Base-by-base conservation (phyloP, 2,797 vertebrate genomes). In the Tiaroga cobitis region DNA sequence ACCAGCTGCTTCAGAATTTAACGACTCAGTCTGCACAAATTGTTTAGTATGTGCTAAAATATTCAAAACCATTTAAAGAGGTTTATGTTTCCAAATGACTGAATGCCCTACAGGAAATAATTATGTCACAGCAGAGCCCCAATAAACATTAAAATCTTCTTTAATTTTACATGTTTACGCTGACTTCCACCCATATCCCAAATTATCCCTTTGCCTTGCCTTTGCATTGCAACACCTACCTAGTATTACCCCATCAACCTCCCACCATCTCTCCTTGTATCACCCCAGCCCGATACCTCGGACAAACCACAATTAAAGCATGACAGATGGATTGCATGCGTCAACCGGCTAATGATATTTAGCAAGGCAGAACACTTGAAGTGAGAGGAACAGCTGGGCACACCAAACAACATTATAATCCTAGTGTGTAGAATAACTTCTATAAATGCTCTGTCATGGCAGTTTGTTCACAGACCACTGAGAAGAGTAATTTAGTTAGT, bases 231-330 rank as follows among this genome's bases (percentile, higher is more conserved):
- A 49, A 19, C 49, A 83, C 85, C 65, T 78, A 81, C 51, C 68
- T 85, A 49, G 37, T 26, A 46, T 49, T 73, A 63, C 69, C 37
- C 26, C 69, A 59, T 73, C 54, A 37, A 51, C 74, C 37, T 69
- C 26, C 59, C 79, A n/a, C 37, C 5, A 78, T 75, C 81, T 84
- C 73, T 46, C 41, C 68, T 24, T 63, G 56, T 24, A 59, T 59
- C 63, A 68, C 78, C 74, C 67, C 32, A 21, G 79, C 43, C 49
- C 59, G 61, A 61, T 81, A 80, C 79, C 51, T 79, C 82, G 69
- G 77, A 83, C 88, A 87, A 87, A 89, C 84, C 82, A 72, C 86
- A 86, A 90, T 90, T 89, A 90, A 86, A 86, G 86, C 76, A 82
- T 84, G 85, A 86, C 87, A 89, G 87, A 90, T 87, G 87, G 89